These are phyloP conservation scores for Odocoileus hemionus DNA, from an alignment of 2,113 vertebrate species.

Conservation along the genomic window DNA sequence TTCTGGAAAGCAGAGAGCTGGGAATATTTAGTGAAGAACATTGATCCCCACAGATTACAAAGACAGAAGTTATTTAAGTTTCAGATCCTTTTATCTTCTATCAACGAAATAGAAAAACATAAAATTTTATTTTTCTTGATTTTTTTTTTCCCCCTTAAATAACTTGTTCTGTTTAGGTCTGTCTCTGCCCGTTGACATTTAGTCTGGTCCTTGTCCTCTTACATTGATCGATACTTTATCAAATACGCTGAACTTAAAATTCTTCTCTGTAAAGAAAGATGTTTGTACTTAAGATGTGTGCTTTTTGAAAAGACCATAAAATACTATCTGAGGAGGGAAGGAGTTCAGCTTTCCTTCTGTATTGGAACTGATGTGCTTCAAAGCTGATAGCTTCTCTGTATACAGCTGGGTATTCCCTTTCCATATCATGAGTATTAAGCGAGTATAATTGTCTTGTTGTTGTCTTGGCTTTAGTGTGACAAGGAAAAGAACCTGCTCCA, in stretches of 20 bases:
- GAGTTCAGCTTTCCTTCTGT: not conserved
- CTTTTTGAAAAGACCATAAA: not conserved
- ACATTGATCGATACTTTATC: not conserved
- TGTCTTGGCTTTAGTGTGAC: conserved; percentile 86
- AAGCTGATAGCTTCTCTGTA: not conserved
- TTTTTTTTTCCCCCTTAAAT: not conserved
- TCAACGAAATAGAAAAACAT: not conserved
- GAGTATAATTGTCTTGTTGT: not conserved
- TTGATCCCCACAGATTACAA: not conserved
- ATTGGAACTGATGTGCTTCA: not conserved
- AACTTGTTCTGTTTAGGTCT: not conserved
- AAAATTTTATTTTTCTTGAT: not conserved
- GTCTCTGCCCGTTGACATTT: not conserved
- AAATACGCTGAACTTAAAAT: not conserved
- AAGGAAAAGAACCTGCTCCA: conserved; percentile 99
- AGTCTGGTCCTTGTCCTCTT: not conserved
- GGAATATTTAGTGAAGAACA: not conserved
- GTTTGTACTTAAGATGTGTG: not conserved
- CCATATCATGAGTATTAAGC: not conserved
- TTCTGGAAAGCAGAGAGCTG: not conserved
- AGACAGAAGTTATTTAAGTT: not conserved
- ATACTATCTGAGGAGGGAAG: not conserved
- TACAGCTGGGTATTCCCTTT: not conserved
- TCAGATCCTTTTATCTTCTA: not conserved
- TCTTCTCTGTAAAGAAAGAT: not conserved